Percentiles rank a stretch among this genome's conserved stretches.
Conservation (phyloP, 2,888 invertebrate species). For the Lithophane ornitopus region DNA sequence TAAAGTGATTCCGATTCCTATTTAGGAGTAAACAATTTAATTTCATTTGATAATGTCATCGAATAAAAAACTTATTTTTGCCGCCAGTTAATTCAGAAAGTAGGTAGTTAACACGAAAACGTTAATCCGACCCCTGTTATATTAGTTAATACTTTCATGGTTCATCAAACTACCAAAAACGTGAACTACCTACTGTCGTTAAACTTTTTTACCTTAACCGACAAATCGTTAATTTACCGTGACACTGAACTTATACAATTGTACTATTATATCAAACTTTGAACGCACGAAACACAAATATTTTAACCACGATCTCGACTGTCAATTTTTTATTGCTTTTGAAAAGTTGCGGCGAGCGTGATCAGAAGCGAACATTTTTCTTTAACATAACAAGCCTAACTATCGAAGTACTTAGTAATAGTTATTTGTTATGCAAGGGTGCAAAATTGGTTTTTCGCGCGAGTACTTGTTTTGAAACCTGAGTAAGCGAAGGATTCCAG, state of each 20-base stretch:
- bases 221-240: slow-evolving; percentile 40
- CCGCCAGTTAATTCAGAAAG: neutral
- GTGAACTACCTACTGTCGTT: neutral
- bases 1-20: too few species aligned
- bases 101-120: neutral
- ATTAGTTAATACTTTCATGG: neutral
- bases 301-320: slow-evolving; percentile 36
- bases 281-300: slow-evolving; percentile 37
- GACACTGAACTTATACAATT: slow-evolving; percentile 28
- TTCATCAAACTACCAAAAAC: slow-evolving; percentile 29
- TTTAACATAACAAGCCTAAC: slow-evolving; percentile 21
- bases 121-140: neutral
- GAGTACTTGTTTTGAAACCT: too few species aligned
- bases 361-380: slow-evolving; percentile 19
- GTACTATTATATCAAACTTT: neutral
- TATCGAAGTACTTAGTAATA: neutral
- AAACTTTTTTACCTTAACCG: slow-evolving; percentile 16
- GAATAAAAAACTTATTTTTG: neutral
- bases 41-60: neutral
- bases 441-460: too few species aligned
- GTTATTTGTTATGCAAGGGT: too few species aligned
- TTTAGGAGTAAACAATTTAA: too few species aligned
- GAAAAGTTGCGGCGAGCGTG: slow-evolving; percentile 13
- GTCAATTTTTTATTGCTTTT: slow-evolving; percentile 24
- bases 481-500: too few species aligned